Evolutionary conservation across 2,113 vertebrate species (phyloP).

Genomic region (Carlito syrichta): DNA sequence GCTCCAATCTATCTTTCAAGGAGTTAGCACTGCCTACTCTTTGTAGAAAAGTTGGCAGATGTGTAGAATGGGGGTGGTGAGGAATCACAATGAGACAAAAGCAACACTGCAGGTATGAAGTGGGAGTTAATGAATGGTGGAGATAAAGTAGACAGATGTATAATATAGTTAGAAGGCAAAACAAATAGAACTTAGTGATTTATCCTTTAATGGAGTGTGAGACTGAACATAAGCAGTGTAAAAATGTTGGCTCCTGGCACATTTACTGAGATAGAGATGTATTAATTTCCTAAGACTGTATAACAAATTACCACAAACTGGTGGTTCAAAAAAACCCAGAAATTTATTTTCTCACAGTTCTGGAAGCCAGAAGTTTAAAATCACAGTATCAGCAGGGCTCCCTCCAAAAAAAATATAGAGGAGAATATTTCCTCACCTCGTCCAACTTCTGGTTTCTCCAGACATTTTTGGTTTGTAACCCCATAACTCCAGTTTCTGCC

Average conservation of each 20-base stretch:
- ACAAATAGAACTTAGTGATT: background rate
- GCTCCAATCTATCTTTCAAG: background rate
- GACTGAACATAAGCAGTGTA: background rate
- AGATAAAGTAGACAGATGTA: background rate
- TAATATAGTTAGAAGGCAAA: background rate
- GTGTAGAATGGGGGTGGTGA: background rate
- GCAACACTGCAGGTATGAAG: background rate
- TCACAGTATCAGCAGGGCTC: background rate
- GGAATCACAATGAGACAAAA: background rate
- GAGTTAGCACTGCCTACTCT: background rate
- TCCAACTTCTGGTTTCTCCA: background rate
- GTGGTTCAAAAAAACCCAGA: background rate
- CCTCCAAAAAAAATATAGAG: background rate
- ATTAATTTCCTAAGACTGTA: background rate
- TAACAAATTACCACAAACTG: background rate
- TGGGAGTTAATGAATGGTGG: background rate
- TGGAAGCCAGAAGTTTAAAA: background rate
- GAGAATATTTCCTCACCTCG: background rate
- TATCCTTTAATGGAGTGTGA: background rate
- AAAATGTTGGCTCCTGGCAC: background rate
- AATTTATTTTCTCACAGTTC: background rate
- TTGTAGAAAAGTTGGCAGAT: background rate
- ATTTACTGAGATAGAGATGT: background rate
- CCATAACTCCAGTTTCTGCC: background rate
- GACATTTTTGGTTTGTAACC: background rate